Percentiles rank a stretch among this genome's conserved stretches.
Evolutionary conservation across 2,888 invertebrate genomes (phyloP).

Genomic region (Agrochola lychnidis): DNA sequence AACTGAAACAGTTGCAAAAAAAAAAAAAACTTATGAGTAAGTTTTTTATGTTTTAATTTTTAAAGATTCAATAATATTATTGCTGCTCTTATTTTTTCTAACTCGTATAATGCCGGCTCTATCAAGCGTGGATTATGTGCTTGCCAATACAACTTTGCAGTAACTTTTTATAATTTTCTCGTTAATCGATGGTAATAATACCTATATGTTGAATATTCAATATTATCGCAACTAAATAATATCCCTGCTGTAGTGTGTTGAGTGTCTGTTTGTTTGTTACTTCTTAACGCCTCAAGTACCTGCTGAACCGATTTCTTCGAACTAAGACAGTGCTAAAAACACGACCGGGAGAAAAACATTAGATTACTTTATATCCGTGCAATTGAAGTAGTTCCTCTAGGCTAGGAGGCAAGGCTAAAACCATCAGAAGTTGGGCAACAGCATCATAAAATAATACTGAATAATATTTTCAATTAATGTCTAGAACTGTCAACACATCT

Average conservation of each 20-base stretch:
- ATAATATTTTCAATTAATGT: neutral
- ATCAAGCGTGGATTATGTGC: conserved; percentile 35
- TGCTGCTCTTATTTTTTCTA: neutral
- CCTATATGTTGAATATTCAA: conserved; percentile 26
- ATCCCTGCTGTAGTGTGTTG: neutral
- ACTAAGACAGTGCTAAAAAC: neutral
- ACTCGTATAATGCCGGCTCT: neutral
- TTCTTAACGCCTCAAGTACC: neutral
- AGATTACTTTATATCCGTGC: neutral
- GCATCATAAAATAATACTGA: conserved; percentile 1
- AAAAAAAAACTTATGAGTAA: no score
- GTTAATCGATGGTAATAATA: neutral
- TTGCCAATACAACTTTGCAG: neutral
- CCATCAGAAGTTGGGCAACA: neutral
- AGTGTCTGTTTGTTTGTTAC: neutral
- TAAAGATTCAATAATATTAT: neutral
- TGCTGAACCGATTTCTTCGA: neutral
- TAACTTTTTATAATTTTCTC: neutral
- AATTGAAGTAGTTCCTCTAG: neutral
- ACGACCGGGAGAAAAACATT: neutral
- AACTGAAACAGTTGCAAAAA: no score
- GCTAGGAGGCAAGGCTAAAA: neutral
- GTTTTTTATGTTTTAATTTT: neutral
- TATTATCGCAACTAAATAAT: neutral
- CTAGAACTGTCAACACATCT: conserved; percentile 27